Percentiles rank a stretch among this genome's conserved stretches.
These are phyloP conservation scores for Tragelaphus strepsiceros DNA, from an alignment of 2,113 vertebrate species.

Conservation along the genomic window DNA sequence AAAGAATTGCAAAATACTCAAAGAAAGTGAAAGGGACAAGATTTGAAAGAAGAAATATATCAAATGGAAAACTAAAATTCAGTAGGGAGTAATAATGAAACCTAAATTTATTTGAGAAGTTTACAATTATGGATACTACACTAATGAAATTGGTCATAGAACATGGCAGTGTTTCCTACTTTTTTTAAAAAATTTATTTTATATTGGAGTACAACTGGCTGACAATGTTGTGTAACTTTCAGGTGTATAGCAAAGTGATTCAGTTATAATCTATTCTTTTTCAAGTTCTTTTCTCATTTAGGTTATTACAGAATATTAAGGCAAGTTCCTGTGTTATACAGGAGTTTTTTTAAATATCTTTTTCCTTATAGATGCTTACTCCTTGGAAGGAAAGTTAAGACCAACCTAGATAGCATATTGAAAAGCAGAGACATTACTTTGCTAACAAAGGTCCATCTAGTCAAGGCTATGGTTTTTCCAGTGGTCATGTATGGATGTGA, in stretches of 20 bases:
- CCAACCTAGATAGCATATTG: no score
- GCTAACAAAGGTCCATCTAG: no score
- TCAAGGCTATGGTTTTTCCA: no score
- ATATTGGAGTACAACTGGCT: background rate
- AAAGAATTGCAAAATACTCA: background rate
- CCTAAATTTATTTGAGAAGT: background rate
- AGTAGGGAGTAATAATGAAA: background rate
- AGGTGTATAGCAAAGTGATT: background rate
- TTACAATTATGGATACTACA: background rate
- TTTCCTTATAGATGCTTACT: background rate
- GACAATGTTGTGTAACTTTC: background rate
- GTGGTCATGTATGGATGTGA: no score
- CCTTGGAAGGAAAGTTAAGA: no score
- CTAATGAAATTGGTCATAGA: background rate
- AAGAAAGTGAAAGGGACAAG: background rate
- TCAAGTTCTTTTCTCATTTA: background rate
- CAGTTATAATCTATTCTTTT: background rate
- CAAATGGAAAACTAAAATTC: background rate
- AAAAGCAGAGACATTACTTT: no score
- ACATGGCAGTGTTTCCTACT: background rate
- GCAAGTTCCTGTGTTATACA: background rate
- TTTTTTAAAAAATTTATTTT: background rate
- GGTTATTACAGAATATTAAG: background rate
- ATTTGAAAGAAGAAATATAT: background rate
- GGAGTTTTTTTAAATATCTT: background rate